Percentiles rank a stretch among this genome's conserved stretches.
Conservation (phyloP, 2,888 invertebrate genomes). For the Nymphalis c-album region DNA sequence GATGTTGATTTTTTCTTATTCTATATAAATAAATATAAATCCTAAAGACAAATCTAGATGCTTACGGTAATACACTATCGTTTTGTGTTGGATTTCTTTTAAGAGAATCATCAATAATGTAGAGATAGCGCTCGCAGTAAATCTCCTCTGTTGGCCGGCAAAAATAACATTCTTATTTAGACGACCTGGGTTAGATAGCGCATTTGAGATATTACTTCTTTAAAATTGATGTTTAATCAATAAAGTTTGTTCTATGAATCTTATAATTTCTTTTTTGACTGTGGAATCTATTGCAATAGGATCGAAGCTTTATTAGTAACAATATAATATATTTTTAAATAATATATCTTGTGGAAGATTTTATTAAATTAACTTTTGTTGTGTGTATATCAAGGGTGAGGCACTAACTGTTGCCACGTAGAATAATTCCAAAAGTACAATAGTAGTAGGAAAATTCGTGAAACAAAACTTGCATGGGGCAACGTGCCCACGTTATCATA, state of each 20-base stretch:
- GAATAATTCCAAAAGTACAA: too few species aligned
- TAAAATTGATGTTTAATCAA: neutral
- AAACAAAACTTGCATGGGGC: too few species aligned
- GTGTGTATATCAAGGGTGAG: too few species aligned
- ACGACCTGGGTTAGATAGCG: slow-evolving; percentile 18
- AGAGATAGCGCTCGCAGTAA: slow-evolving; percentile 8
- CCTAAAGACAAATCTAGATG: neutral
- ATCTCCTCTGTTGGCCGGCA: slow-evolving; percentile 11
- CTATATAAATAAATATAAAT: neutral
- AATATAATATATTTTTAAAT: neutral
- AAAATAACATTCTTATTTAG: slow-evolving; percentile 20
- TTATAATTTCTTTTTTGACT: too few species aligned
- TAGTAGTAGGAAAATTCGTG: too few species aligned
- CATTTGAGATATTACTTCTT: slow-evolving; percentile 6
- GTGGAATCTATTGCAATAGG: too few species aligned
- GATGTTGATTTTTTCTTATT: too few species aligned
- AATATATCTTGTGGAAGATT: neutral
- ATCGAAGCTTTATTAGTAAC: too few species aligned
- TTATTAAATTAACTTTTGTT: neutral
- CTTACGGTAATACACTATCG: neutral
- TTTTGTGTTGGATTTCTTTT: slow-evolving; percentile 10
- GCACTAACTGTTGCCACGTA: too few species aligned
- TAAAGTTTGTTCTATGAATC: too few species aligned
- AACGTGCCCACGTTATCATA: too few species aligned
- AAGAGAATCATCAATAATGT: slow-evolving; percentile 17